Evolutionary conservation across 2,888 invertebrate genomes (phyloP), one percentile per base, ranked within the genome.

Genomic region (Pecten maximus): DNA sequence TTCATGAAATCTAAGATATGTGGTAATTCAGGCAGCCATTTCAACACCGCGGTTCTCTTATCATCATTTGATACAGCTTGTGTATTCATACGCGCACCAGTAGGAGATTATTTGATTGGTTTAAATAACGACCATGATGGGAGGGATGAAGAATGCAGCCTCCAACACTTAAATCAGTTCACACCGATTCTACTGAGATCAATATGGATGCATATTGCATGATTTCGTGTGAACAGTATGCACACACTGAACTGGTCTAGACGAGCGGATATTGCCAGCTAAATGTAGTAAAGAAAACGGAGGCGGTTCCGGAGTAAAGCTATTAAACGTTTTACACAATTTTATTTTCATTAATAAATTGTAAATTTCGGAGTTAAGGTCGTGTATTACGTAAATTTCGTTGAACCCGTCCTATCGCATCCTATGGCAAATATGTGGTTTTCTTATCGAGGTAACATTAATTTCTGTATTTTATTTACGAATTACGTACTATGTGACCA

Each of bases 221-320:
- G 74, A 74, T 74, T 74, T 74, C 74, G 74, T 74, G 74, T 74
- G 74, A 74, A 74, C 19, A 23, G 12, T 23, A 74, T 74, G 74
- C 74, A 74, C 74, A 35, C 74, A 74, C 35, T 74, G 74, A 35
- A 35, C 35, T 35, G 74, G 74, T 74, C 74, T 35, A 74, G 74
- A 74, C 74, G 74, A 74, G 74, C 74, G 74, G 74, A 74, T 6
- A 74, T 74, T 74, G 23, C 74, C 23, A 35, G 10, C 12, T 23
- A 35, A 28, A 23, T 74, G 35, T 74, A 35, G 74, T 28, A 74
- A 74, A 35, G 28, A 15, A 19, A 35, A 74, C 74, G 74, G 28
- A 74, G 35, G 35, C 74, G 74, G 28, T 74, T 74, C 28, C 74
- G 74, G 74, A 74, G n/a, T 28, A 28, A 60, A 8, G 60, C 16